These are phyloP conservation scores for Distichodus sexfasciatus DNA, from an alignment of 2,797 vertebrate species.

Conservation along the genomic window DNA sequence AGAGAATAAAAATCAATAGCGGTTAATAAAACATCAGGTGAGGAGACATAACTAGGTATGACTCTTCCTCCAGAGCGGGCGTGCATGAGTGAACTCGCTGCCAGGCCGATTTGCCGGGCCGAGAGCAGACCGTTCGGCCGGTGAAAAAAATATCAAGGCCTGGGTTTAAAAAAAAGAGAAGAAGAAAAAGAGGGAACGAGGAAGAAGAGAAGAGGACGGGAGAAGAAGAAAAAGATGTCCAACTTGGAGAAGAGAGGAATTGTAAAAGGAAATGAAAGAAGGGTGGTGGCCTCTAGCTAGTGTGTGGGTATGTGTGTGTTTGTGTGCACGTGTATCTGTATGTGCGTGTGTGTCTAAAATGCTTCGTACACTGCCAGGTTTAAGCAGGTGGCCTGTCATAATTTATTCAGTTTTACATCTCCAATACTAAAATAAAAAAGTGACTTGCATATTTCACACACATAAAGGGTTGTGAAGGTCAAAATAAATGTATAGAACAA, in stretches of 20 bases:
- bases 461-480: too few relatives aligned
- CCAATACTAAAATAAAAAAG: too few relatives aligned
- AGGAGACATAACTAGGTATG: slow-evolving; percentile 93
- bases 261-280: slow-evolving; percentile 52
- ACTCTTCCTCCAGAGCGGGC: slow-evolving; percentile 85
- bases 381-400: background rate
- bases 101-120: slow-evolving; percentile 88
- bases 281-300: slow-evolving; percentile 52
- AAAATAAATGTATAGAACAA: too few relatives aligned
- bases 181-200: slow-evolving; percentile 55
- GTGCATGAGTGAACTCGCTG: slow-evolving; percentile 86
- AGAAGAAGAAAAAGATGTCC: slow-evolving; percentile 54
- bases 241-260: slow-evolving; percentile 57
- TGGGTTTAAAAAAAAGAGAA: slow-evolving; percentile 43
- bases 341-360: background rate
- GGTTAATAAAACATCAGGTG: slow-evolving; percentile 99
- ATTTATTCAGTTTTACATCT: background rate
- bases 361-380: background rate
- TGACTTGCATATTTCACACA: too few relatives aligned
- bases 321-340: background rate
- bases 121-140: slow-evolving; percentile 77
- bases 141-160: slow-evolving; percentile 77
- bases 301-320: slow-evolving; percentile 23
- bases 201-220: slow-evolving; percentile 49
- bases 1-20: slow-evolving; percentile 91